Evolutionary conservation across 2,888 invertebrate species (phyloP).

Genomic region (Portevinia maculata): DNA sequence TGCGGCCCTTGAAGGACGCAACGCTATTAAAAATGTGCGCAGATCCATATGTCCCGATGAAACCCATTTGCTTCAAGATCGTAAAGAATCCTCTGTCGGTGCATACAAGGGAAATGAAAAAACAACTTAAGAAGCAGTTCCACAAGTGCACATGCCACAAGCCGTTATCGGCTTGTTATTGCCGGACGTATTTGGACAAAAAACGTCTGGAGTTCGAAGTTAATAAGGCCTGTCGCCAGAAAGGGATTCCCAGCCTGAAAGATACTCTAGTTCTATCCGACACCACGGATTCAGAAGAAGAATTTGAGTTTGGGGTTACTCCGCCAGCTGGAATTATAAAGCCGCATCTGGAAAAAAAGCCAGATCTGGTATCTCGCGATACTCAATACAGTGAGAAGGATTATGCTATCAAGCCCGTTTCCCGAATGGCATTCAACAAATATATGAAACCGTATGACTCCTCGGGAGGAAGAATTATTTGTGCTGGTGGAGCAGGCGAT

Average conservation of each 20-base stretch:
- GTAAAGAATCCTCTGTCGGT: constrained; percentile 84
- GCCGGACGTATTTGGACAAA: constrained; percentile 81
- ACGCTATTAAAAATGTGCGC: constrained; percentile 85
- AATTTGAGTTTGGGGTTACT: constrained; percentile 88
- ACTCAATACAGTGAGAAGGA: constrained; percentile 86
- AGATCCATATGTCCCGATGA: constrained; percentile 87
- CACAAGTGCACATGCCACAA: constrained; percentile 84
- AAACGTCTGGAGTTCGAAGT: constrained; percentile 83
- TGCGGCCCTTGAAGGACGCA: constrained; percentile 87
- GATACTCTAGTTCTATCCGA: constrained; percentile 79
- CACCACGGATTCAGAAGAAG: constrained; percentile 84
- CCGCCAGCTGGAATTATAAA: constrained; percentile 88
- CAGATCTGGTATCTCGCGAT: constrained; percentile 84
- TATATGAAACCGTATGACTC: constrained; percentile 75
- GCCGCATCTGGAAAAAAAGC: constrained; percentile 83
- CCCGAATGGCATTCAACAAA: constrained; percentile 77
- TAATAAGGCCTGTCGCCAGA: constrained; percentile 82
- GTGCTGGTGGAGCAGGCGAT: constrained; percentile 5
- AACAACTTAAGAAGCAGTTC: constrained; percentile 84
- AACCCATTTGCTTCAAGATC: constrained; percentile 88
- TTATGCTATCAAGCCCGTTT: constrained; percentile 79
- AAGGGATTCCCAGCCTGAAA: constrained; percentile 76
- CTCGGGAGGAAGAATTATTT: constrained; percentile 2
- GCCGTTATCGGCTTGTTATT: constrained; percentile 82
- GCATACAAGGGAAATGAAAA: constrained; percentile 84